A percentile compares a stretch with the other conserved stretches of the same genome.
Conservation (phyloP, 2,113 vertebrate genomes). For the Mesitornis unicolor region DNA sequence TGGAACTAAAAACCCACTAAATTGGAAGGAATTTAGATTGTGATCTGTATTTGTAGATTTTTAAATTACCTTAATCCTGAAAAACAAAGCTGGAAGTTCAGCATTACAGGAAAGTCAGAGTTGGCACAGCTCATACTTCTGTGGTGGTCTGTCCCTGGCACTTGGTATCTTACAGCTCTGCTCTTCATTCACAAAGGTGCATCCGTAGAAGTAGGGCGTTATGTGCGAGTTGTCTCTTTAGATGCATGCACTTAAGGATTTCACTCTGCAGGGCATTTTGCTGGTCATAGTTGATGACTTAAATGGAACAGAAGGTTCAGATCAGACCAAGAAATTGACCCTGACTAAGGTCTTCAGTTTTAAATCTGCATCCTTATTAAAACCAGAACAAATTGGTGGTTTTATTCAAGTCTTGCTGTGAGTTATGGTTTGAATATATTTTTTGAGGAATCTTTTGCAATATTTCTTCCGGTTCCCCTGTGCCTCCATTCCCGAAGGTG, state of each 20-base stretch:
- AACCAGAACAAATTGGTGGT: background rate
- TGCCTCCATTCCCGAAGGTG: background rate
- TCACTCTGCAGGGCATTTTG: background rate
- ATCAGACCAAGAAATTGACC: background rate
- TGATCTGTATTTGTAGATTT: background rate
- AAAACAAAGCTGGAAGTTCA: background rate
- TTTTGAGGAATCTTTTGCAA: background rate
- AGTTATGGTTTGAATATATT: background rate
- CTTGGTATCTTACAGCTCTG: background rate
- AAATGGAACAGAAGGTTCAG: background rate
- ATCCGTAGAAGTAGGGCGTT: rapidly evolving
- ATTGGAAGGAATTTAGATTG: background rate
- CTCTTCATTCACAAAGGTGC: background rate
- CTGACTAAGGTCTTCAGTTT: background rate
- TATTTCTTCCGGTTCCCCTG: background rate
- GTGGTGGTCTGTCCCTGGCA: background rate
- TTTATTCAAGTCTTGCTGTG: background rate
- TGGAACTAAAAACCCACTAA: background rate
- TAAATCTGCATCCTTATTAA: background rate
- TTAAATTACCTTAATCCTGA: background rate
- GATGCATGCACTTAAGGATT: background rate
- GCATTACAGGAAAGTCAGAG: background rate
- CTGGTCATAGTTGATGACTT: background rate
- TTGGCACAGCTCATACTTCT: background rate
- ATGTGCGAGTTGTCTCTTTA: background rate